These are phyloP conservation scores for Xylocampa areola DNA, from an alignment of 2,888 invertebrate species.

Conservation along the genomic window DNA sequence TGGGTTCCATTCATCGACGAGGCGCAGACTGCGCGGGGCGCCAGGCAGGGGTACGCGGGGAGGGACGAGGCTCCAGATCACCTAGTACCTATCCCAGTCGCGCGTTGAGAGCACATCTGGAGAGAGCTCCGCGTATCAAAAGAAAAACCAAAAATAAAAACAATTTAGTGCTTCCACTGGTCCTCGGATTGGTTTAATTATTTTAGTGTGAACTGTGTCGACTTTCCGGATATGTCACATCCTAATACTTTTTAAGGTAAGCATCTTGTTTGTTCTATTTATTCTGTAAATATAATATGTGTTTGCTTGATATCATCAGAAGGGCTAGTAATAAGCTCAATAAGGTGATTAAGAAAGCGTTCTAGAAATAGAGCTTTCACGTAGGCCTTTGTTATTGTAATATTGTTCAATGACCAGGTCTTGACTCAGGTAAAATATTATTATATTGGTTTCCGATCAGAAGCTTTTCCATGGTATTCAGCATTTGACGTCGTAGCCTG, in stretches of 20 bases:
- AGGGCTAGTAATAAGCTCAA: background rate
- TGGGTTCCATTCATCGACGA: slow-evolving; percentile 84
- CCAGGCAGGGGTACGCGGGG: slow-evolving; percentile 57
- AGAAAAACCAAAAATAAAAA: slow-evolving; percentile 38
- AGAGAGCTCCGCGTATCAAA: slow-evolving; percentile 18
- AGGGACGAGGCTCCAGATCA: slow-evolving; percentile 71
- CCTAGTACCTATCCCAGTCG: slow-evolving; percentile 76
- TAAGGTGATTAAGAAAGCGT: background rate
- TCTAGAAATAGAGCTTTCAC: slow-evolving; percentile 11
- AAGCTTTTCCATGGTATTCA: slow-evolving; percentile 20
- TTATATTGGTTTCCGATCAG: background rate
- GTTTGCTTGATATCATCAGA: background rate
- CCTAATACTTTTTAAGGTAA: slow-evolving; percentile 46
- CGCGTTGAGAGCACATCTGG: slow-evolving; percentile 64
- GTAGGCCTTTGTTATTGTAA: background rate
- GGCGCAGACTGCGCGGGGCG: slow-evolving; percentile 82
- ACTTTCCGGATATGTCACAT: slow-evolving; percentile 40
- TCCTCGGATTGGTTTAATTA: slow-evolving; percentile 16
- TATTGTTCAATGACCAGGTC: background rate
- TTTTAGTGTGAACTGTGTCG: slow-evolving; percentile 29
- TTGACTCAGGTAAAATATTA: background rate
- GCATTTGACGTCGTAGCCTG: slow-evolving; percentile 55
- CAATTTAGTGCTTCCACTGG: slow-evolving; percentile 38
- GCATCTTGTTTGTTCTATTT: background rate
- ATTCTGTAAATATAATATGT: background rate